Base-by-base conservation (phyloP, 1,140 invertebrate species). In the Hydropsyche tenuis region DNA sequence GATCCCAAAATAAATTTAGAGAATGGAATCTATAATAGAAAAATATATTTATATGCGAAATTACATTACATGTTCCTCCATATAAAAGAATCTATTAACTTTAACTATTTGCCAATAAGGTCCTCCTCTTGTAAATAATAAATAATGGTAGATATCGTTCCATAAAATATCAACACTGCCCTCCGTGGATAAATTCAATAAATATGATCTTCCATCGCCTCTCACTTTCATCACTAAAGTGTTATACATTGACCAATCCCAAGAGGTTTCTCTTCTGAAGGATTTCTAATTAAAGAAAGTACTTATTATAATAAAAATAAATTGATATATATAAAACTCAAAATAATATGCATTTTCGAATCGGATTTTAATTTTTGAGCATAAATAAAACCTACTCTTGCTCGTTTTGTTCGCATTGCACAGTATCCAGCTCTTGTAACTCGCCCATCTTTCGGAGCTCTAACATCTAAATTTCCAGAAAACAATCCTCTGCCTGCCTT, bases 31-130 rank as follows among this genome's bases (percentile, higher is more conserved):
- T 93, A 84, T 76, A 88, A 87, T 68, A 71, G 6, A 23, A 64
- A 18, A 5, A 51, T 51, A 20, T 5, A 5, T n/a, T 16, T 5
- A 14, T 51, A 51, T 51, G n/a, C n/a, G n/a, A n/a, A n/a, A n/a
- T n/a, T n/a, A n/a, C n/a, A n/a, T n/a, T n/a, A n/a, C n/a, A n/a
- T n/a, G n/a, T n/a, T n/a, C n/a, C n/a, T n/a, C n/a, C n/a, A n/a
- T n/a, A n/a, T n/a, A n/a, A n/a, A n/a, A n/a, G n/a, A n/a, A n/a
- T n/a, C n/a, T n/a, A 37, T 9, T 65, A 65, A 94, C 93, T 86
- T 91, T 94, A 0, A 91, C 88, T 72, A 90, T 84, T 86, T 99
- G 96, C 97, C 97, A 99, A 81, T 98, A 97, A 7, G 97, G 97
- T 0, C 97, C 97, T 53, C 97, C 97, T 84, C 95, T 89, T 0